Evolutionary conservation across 2,797 vertebrate species (phyloP).

Genomic region (Pelochelys cantorii): DNA sequence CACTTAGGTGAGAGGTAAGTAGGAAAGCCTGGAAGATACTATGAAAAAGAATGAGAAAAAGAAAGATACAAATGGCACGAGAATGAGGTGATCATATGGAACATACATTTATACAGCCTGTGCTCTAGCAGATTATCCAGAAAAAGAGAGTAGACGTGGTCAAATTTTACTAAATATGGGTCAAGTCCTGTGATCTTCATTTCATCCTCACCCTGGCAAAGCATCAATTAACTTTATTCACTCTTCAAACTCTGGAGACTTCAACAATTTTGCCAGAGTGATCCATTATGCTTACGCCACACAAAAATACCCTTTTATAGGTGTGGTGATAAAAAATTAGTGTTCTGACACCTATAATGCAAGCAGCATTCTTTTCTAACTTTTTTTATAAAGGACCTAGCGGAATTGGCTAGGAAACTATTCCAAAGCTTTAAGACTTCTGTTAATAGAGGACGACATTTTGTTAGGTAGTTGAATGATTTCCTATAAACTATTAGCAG

Average conservation of each 20-base stretch:
- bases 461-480: not conserved
- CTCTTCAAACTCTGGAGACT: not conserved
- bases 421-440: not conserved
- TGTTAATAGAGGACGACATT: not conserved
- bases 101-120: conserved; percentile 39
- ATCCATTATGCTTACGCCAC: not conserved
- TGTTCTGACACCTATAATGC: not conserved
- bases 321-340: not conserved
- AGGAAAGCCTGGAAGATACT: conserved; percentile 76
- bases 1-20: conserved; percentile 70
- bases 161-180: not conserved
- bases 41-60: conserved; percentile 68
- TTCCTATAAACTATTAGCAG: not conserved
- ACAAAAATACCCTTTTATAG: not conserved
- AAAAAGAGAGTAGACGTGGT: not conserved
- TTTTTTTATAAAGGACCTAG: not conserved
- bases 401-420: not conserved
- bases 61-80: conserved; percentile 63
- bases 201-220: not conserved
- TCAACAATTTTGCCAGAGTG: too few species aligned
- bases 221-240: not conserved
- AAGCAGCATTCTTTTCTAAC: not conserved
- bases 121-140: conserved; percentile 17
- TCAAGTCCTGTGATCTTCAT: not conserved
- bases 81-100: conserved; percentile 60